These are phyloP conservation scores for Aphaenogaster rudis DNA, from an alignment of 1,140 invertebrate species.

Conservation along the genomic window DNA sequence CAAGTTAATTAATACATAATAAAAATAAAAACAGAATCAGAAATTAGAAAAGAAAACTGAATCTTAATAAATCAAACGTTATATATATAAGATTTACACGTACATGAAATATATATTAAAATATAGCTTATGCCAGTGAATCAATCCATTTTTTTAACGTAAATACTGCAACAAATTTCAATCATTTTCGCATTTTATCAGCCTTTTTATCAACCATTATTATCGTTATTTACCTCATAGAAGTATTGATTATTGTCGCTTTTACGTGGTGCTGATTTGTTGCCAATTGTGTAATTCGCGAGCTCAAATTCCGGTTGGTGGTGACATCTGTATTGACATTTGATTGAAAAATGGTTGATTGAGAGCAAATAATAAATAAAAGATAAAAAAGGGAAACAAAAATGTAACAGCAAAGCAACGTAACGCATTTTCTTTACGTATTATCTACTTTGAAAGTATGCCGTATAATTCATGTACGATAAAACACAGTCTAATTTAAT, in stretches of 20 bases:
- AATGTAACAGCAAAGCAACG: neutral
- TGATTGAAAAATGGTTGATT: constrained; percentile 59
- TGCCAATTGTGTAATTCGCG: constrained; percentile 30
- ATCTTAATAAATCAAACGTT: neutral
- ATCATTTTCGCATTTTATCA: neutral
- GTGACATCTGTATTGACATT: constrained; percentile 56
- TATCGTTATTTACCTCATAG: neutral
- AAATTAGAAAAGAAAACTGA: neutral
- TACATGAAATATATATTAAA: neutral
- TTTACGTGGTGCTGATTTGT: constrained; percentile 53
- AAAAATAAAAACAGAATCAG: constrained; percentile 4
- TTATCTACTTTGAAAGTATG: constrained; percentile 30
- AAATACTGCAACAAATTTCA: neutral
- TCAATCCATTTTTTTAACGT: neutral
- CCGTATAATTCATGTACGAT: neutral
- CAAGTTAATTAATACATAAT: neutral
- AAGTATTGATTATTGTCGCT: constrained; percentile 20
- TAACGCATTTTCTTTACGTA: constrained; percentile 28
- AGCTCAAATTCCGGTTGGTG: constrained; percentile 35
- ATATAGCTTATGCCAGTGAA: neutral
- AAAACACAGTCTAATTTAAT: neutral
- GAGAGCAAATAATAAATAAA: constrained; percentile 56
- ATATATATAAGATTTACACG: neutral
- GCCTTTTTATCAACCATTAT: neutral
- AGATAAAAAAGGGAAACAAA: constrained; percentile 26